Evolutionary conservation across 2,797 vertebrate genomes (phyloP).

Genomic region (Sebastes steindachneri): DNA sequence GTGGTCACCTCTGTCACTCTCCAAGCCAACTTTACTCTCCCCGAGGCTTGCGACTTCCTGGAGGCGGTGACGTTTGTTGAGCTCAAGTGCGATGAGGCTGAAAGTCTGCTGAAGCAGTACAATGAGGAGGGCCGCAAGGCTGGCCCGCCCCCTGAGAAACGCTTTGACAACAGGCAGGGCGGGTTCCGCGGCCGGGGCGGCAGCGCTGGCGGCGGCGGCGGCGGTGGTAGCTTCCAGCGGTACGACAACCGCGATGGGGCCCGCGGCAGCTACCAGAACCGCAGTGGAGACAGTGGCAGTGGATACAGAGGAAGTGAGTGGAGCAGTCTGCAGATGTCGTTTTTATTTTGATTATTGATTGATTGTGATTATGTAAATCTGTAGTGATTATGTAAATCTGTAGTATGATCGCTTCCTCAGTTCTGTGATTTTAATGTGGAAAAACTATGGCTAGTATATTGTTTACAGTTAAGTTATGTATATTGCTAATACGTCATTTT

Average conservation of each 20-base stretch:
- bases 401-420: background rate
- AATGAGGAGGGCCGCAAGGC: conserved; percentile 93
- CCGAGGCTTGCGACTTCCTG: conserved; percentile 91
- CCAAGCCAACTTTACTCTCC: conserved; percentile 92
- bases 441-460: background rate
- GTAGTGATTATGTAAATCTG: background rate
- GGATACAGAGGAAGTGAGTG: conserved; percentile 80
- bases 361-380: background rate
- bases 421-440: background rate
- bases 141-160: conserved; percentile 90
- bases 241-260: conserved; percentile 85
- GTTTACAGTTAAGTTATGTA: background rate
- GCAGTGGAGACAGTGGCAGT: conserved; percentile 74
- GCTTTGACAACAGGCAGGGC: conserved; percentile 87
- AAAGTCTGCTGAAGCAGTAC: conserved; percentile 89
- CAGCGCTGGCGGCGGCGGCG: conserved; percentile 66
- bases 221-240: conserved; percentile 84
- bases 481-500: background rate
- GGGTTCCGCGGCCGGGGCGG: conserved; percentile 84
- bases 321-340: background rate
- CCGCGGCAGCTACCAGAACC: conserved; percentile 82
- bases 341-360: background rate
- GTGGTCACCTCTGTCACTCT: conserved; percentile 53
- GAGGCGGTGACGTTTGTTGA: conserved; percentile 88
- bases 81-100: conserved; percentile 87